Conservation (phyloP, 2,888 invertebrate genomes). For the Baccha elongata region DNA sequence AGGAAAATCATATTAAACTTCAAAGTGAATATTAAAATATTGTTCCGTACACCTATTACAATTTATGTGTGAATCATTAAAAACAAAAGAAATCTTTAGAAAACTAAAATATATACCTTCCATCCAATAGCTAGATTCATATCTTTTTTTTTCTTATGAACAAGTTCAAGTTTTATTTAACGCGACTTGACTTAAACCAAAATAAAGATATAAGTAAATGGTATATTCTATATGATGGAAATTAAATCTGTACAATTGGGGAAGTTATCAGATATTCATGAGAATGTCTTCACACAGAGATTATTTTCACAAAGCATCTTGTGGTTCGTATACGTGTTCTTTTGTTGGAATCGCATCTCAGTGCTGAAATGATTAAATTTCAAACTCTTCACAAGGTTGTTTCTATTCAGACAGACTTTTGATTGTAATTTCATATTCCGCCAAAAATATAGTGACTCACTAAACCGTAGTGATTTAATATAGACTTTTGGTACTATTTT, state of each 20-base stretch:
- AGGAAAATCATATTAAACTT: constrained; percentile 10
- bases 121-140: neutral
- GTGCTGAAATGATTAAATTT: constrained; percentile 38
- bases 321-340: constrained; percentile 1
- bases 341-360: constrained; percentile 14
- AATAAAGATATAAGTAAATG: too few species aligned
- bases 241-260: neutral
- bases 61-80: too few species aligned
- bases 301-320: neutral
- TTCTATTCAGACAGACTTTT: neutral
- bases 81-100: neutral
- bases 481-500: neutral
- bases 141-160: neutral
- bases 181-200: too few species aligned
- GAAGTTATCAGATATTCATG: constrained; percentile 36
- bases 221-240: too few species aligned
- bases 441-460: neutral
- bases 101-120: constrained; percentile 1
- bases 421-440: constrained; percentile 5
- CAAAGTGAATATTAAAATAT: neutral
- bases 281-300: constrained; percentile 19
- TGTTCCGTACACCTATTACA: too few species aligned
- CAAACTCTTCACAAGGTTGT: constrained; percentile 32
- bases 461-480: neutral
- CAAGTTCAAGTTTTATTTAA: constrained; percentile 3